phyloP scores from a whole-genome alignment of 2,888 invertebrate species.

The Agriopis leucophaearia region DNA sequence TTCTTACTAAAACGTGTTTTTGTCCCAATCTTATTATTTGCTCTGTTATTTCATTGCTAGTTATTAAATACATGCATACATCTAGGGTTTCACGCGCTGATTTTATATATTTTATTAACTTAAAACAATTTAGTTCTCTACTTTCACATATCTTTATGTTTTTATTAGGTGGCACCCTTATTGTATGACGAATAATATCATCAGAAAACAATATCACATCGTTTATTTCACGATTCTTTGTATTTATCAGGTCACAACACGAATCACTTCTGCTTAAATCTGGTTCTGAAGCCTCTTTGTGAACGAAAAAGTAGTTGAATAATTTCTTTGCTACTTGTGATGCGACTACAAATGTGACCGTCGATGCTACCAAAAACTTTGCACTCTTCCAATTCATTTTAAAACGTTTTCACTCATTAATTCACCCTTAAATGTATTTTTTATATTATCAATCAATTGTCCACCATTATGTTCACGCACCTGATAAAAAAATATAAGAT shows the following conservation, averaged over 20 bases:
- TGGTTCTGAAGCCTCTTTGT: conserved; percentile 53
- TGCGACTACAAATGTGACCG: conserved; percentile 75
- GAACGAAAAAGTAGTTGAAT: conserved; percentile 69
- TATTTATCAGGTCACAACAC: conserved; percentile 65
- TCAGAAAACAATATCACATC: conserved; percentile 83
- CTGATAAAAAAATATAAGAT: conserved; percentile 39
- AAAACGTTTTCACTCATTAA: conserved; percentile 45
- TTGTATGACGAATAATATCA: conserved; percentile 71
- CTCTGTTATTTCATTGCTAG: conserved; percentile 79
- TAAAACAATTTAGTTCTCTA: conserved; percentile 78
- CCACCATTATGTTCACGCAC: conserved; percentile 79
- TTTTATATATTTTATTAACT: conserved; percentile 80
- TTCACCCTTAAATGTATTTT: conserved; percentile 51
- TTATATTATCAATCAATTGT: conserved; percentile 52
- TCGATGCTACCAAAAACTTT: conserved; percentile 74
- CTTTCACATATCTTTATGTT: conserved; percentile 76
- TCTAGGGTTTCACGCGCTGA: conserved; percentile 81
- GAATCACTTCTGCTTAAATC: conserved; percentile 61
- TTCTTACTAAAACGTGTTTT: conserved; percentile 78
- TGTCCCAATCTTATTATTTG: conserved; percentile 80
- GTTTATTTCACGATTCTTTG: conserved; percentile 78
- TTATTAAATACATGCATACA: conserved; percentile 83
- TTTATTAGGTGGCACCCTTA: conserved; percentile 72
- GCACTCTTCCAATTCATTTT: conserved; percentile 81
- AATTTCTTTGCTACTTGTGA: conserved; percentile 76